Conservation (phyloP, 2,113 vertebrate genomes). For the Rhea pennata region DNA sequence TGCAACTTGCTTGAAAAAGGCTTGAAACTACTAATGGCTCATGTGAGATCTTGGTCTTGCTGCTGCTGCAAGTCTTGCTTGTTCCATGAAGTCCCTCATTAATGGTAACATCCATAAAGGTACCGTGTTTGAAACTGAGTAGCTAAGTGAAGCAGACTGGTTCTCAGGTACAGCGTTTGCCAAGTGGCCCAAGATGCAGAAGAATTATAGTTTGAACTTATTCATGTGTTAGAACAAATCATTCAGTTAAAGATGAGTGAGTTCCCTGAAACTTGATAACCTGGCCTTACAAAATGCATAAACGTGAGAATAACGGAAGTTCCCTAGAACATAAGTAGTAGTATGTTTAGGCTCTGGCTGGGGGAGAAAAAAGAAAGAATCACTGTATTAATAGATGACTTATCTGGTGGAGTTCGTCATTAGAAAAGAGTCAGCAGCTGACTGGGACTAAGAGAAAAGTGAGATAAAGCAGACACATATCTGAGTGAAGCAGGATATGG, state of each 20-base stretch:
- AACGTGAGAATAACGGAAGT: neutral
- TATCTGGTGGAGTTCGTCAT: too few species aligned
- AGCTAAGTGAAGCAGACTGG: too few species aligned
- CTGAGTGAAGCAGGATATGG: neutral
- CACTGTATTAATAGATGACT: accelerated
- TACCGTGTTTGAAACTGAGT: too few species aligned
- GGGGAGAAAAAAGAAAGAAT: neutral
- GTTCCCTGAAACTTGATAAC: neutral
- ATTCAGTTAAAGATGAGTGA: accelerated
- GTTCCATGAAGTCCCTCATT: neutral
- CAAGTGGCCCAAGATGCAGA: neutral
- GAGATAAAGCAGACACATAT: neutral
- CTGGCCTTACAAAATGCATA: neutral
- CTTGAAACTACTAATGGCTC: neutral
- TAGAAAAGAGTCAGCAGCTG: neutral
- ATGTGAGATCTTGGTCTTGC: neutral
- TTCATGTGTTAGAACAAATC: neutral
- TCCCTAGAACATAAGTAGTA: neutral
- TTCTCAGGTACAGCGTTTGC: neutral
- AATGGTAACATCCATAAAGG: neutral
- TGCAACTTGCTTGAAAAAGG: too few species aligned
- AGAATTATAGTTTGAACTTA: neutral
- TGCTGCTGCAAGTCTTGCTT: neutral
- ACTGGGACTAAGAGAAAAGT: neutral
- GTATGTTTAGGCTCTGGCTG: accelerated